Base-by-base conservation (phyloP, 2,888 invertebrate genomes). In the Theretra japonica region DNA sequence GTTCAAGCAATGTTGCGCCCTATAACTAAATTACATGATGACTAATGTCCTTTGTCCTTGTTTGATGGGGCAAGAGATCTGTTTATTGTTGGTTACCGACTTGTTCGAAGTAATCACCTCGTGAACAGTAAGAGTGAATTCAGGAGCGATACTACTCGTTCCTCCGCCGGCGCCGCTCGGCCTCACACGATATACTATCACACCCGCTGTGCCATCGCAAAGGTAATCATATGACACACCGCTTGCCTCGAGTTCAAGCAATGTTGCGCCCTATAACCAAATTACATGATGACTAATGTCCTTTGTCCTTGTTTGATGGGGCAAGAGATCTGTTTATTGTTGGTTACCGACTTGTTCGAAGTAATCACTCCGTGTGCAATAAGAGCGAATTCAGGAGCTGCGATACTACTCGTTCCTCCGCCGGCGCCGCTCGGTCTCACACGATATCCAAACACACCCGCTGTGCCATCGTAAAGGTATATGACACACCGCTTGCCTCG, bases 381-480 rank as follows among this genome's bases (percentile, higher is more conserved):
- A 53, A 60, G 30, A 15, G 33, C 2, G 33, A 62, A 65, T 72
- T 71, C 69, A 74, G 57, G 70, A 68, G 79, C n/a, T n/a, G n/a
- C 80, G 81, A 81, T 75, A 75, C 74, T 75, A 72, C n/a, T 30
- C 90, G 86, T 90, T 90, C 88, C 89, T 88, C 88, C 87, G 78
- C 11, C 69, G 93, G 86, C 92, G 93, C 88, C 93, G 76, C 75
- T 74, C 74, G 77, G 93, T 92, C 93, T 91, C 88, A 59, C 19
- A 15, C 74, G 76, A 80, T 76, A 79, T 82, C 81, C 79, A 79
- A 79, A 82, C 81, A 85, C 82, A 87, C 85, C 80, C 79, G 79
- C 78, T 79, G 76, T 62, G 71, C 70, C 68, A 57, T 60, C 41
- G 23, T 28, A 65, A 62, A 65, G 62, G 56, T 65, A 60, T 48